Percentiles rank a stretch among this genome's conserved stretches.
These are phyloP conservation scores for Minunthozetes semirufus DNA, from an alignment of 2,888 invertebrate genomes.

Conservation along the genomic window DNA sequence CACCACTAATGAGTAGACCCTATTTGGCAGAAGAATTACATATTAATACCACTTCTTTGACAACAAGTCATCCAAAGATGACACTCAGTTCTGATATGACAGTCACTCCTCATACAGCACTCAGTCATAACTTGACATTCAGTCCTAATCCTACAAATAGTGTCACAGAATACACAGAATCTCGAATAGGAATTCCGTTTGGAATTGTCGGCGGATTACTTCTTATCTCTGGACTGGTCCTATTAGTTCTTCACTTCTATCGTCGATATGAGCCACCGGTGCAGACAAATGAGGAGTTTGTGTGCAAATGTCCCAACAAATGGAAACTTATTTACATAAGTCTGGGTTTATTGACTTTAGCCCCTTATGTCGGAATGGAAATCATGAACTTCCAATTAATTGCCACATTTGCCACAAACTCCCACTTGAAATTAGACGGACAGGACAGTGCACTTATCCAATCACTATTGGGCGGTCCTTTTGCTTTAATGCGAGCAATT, in stretches of 20 bases:
- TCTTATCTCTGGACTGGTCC: neutral
- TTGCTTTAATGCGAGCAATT: neutral
- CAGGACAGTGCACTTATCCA: conserved; percentile 9
- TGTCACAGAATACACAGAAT: neutral
- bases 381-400: conserved; percentile 21
- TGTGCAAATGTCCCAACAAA: conserved; percentile 6
- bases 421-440: neutral
- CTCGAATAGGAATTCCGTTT: conserved; percentile 13
- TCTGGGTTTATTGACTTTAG: conserved; percentile 2
- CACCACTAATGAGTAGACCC: neutral
- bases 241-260: neutral
- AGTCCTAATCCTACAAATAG: neutral
- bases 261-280: conserved; percentile 12
- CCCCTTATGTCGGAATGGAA: conserved; percentile 25
- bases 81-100: neutral
- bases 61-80: neutral
- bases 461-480: neutral
- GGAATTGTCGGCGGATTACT: conserved; percentile 3
- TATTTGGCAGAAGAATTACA: neutral
- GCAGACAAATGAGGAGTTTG: neutral
- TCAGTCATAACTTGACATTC: neutral
- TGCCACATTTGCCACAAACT: neutral
- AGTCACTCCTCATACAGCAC: neutral
- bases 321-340: conserved; percentile 10
- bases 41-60: neutral